Evolutionary conservation across 1,140 invertebrate species (phyloP), one percentile per base, ranked within the genome.

Genomic region (Galendromus occidentalis): DNA sequence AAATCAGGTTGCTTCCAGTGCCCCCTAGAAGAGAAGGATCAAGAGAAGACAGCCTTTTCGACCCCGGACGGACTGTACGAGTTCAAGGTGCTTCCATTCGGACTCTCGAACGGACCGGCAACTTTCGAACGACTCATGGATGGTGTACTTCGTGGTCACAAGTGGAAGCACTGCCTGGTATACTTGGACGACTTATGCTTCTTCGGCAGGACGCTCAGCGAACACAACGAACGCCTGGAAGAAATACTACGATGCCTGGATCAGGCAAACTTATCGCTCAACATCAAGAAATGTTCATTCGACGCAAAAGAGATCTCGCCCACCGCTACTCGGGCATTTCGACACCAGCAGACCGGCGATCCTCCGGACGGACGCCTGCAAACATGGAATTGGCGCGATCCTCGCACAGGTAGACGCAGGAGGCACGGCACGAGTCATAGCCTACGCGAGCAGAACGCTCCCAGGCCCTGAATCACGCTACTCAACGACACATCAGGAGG

Each of bases 41-140:
- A 69, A 29, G 68, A 73, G 64, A 80, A 76, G 65, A 75, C 78
- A 1, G 75, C 77, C 0, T 79, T 79, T 67, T 66, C 69, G 0
- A 73, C 72, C 59, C 70, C 66, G 44, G 69, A 69, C 18, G 75
- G 76, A 6, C 71, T 73, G 25, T 79, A 68, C 64, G 71, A 76
- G 66, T 78, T 70, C 64, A 39, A 66, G 0, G n/a, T 63, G 5
- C 63, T 80, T 72, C 73, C 72, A 18, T 79, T 79, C 68, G 79
- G 79, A 39, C 67, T 79, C 18, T 66, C 65, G 25, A 78, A 77
- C 69, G 72, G 74, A 28, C 72, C 74, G 17, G 68, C 72, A 17
- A 72, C 75, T 18, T 82, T 80, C 68, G 76, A 80, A 69, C 66
- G 79, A 14, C 74, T 76, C 17, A 79, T 82, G 63, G 72, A 79